Conservation (phyloP, 2,113 vertebrate genomes). For the Panthera uncia region DNA sequence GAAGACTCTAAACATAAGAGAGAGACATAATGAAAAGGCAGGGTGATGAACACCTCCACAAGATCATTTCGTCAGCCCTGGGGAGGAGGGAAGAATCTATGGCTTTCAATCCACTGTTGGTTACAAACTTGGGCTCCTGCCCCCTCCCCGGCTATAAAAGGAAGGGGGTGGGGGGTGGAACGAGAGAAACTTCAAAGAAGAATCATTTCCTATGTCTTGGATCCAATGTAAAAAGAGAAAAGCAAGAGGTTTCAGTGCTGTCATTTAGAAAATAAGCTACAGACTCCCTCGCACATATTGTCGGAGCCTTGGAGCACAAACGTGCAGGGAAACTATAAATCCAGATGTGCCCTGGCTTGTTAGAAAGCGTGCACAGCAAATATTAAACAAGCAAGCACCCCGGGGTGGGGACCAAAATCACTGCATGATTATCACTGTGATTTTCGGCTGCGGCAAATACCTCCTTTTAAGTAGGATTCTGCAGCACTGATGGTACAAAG, state of each 20-base stretch:
- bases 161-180: neutral
- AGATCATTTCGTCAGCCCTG: neutral
- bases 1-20: neutral
- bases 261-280: constrained; percentile 56
- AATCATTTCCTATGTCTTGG: neutral
- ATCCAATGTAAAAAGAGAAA: neutral
- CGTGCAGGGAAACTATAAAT: neutral
- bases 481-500: constrained; percentile 23
- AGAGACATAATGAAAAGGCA: constrained; percentile 10
- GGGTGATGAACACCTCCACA: neutral
- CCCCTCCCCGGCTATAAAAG: neutral
- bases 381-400: constrained; percentile 44
- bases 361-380: neutral
- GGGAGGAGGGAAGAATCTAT: neutral
- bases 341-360: constrained; percentile 56
- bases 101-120: neutral
- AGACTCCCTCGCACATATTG: neutral
- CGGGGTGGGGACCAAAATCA: neutral
- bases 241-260: neutral
- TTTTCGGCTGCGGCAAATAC: constrained; percentile 33
- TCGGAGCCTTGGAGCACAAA: neutral
- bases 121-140: constrained; percentile 5
- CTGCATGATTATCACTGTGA: constrained; percentile 10
- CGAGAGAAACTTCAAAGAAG: neutral
- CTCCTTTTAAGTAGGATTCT: constrained; percentile 43